Evolutionary conservation across 2,888 invertebrate species (phyloP).

Genomic region (Drymonia ruficornis): DNA sequence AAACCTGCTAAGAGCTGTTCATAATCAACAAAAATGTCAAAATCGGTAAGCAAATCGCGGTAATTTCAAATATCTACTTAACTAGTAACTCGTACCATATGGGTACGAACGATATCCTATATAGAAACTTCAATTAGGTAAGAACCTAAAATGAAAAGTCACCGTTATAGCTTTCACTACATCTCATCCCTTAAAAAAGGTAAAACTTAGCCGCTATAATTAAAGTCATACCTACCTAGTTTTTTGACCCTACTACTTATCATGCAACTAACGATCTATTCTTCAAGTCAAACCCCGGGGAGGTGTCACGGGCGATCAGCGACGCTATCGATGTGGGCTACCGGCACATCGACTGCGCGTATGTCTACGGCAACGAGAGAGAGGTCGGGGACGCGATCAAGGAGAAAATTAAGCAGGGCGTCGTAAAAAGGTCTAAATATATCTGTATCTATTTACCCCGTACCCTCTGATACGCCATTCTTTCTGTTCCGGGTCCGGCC

Average conservation of each 20-base stretch:
- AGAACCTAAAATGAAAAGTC: too few relatives aligned
- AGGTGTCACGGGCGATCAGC: conserved; percentile 86
- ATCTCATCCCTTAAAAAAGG: too few relatives aligned
- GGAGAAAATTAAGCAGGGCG: conserved; percentile 85
- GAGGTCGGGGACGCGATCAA: conserved; percentile 88
- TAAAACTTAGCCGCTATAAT: too few relatives aligned
- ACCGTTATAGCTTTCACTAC: too few relatives aligned
- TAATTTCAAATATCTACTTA: background rate
- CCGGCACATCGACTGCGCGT: conserved; percentile 89
- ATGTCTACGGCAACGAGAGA: conserved; percentile 88
- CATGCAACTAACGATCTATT: background rate
- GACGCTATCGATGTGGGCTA: conserved; percentile 89
- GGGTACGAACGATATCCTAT: too few relatives aligned
- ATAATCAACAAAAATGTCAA: too few relatives aligned
- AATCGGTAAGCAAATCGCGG: background rate
- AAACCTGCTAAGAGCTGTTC: too few relatives aligned
- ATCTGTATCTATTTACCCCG: conserved; percentile 22
- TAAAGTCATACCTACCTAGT: too few relatives aligned
- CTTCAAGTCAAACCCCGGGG: conserved; percentile 82
- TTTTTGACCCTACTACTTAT: too few relatives aligned
- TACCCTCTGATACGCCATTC: conserved; percentile 16
- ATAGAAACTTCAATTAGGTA: too few relatives aligned
- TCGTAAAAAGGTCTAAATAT: conserved; percentile 77
- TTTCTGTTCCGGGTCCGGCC: conserved; percentile 15
- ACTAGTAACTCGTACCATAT: too few relatives aligned